phyloP scores from a whole-genome alignment of 2,797 vertebrate genomes.

The Masticophis lateralis region DNA sequence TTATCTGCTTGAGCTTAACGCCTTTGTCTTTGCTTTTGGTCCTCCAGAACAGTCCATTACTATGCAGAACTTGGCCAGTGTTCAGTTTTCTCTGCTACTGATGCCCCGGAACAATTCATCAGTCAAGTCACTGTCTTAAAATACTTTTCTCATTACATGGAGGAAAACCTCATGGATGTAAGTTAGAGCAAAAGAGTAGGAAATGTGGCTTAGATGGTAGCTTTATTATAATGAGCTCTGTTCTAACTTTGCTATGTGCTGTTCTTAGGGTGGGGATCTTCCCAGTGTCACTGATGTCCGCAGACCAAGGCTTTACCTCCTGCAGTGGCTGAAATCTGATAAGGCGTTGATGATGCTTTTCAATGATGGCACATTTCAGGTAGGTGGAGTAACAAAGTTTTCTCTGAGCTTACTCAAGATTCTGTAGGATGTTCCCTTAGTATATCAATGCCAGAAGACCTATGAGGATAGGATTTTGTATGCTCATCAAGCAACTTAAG shows the following conservation, averaged over 20 bases:
- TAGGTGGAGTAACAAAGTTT: conserved; percentile 57
- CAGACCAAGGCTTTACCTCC: conserved; percentile 89
- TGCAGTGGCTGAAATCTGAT: conserved; percentile 98
- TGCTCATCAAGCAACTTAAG: background rate
- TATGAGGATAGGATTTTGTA: background rate
- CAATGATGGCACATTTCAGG: conserved; percentile 98
- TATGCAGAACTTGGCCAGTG: conserved; percentile 92
- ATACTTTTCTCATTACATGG: conserved; percentile 99
- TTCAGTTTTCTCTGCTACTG: conserved; percentile 85
- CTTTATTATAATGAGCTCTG: background rate
- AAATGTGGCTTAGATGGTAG: background rate
- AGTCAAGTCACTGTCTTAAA: conserved; percentile 96
- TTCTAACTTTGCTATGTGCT: background rate
- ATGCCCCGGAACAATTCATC: conserved; percentile 92
- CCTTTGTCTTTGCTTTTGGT: background rate
- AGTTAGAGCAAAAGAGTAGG: conserved; percentile 61
- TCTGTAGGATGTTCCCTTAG: background rate
- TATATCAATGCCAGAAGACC: background rate
- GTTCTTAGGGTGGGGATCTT: conserved; percentile 87
- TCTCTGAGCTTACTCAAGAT: background rate
- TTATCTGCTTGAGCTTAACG: conserved; percentile 1
- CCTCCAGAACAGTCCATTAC: conserved; percentile 89
- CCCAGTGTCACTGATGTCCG: conserved; percentile 83
- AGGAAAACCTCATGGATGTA: conserved; percentile 99
- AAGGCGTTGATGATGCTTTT: conserved; percentile 99